Conservation (phyloP, 2,113 vertebrate genomes). For the Salvator merianae region DNA sequence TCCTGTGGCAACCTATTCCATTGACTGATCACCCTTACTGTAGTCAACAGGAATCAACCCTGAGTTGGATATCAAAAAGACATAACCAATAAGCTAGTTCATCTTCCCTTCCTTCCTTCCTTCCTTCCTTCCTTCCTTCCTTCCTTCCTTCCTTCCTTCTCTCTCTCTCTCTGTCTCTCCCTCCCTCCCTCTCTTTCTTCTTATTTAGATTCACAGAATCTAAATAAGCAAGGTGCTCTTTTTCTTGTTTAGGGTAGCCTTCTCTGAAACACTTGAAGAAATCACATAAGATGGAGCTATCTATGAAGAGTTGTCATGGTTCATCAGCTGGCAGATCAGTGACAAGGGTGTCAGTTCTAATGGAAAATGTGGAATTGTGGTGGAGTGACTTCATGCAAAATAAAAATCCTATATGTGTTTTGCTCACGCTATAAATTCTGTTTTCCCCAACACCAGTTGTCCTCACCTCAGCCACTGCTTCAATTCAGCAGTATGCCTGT, state of each 20-base stretch:
- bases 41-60: too few species aligned
- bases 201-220: not conserved
- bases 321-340: not conserved
- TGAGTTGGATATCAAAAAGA: too few species aligned
- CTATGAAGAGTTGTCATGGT: not conserved
- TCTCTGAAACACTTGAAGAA: not conserved
- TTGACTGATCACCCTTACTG: too few species aligned
- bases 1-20: too few species aligned
- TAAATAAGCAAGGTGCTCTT: not conserved
- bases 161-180: too few species aligned
- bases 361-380: not conserved
- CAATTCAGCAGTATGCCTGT: too few species aligned
- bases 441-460: not conserved
- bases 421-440: not conserved
- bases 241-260: not conserved
- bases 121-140: too few species aligned
- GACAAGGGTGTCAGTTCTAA: not conserved
- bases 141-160: too few species aligned
- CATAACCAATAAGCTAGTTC: too few species aligned
- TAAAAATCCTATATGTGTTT: not conserved
- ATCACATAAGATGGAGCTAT: not conserved
- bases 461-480: too few species aligned
- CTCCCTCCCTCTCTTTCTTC: too few species aligned
- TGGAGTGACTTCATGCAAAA: not conserved
- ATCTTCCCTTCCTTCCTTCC: too few species aligned